Conservation (phyloP, 2,113 vertebrate genomes). For the Fregata magnificens region DNA sequence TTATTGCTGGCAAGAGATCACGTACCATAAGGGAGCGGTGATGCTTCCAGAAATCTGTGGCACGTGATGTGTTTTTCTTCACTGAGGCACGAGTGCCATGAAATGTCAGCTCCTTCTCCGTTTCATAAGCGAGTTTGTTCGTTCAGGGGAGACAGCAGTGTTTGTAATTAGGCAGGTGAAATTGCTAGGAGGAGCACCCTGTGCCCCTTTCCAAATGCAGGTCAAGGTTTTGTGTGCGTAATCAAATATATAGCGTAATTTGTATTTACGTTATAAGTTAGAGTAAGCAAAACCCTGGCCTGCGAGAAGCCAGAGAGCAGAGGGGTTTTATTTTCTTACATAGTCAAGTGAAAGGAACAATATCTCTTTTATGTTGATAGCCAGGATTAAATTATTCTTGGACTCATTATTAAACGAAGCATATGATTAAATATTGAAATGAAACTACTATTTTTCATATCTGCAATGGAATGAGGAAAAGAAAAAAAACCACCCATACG, state of each 20-base stretch:
- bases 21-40: conserved; percentile 22
- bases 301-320: neutral
- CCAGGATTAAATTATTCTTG: conserved; percentile 48
- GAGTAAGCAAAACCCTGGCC: neutral
- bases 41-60: conserved; percentile 44
- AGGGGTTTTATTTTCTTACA: neutral
- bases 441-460: conserved; percentile 54
- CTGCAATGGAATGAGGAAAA: conserved; percentile 11
- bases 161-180: conserved; percentile 6
- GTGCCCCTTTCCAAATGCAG: neutral
- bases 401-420: conserved; percentile 49
- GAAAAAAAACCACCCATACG: accelerated
- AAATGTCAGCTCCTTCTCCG: conserved; percentile 15
- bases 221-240: neutral
- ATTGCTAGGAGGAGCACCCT: neutral
- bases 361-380: conserved; percentile 36
- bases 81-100: conserved; percentile 15
- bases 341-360: neutral
- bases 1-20: conserved; percentile 50
- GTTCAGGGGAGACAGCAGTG: neutral
- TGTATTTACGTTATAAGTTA: neutral
- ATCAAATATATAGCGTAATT: neutral
- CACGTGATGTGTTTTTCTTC: conserved; percentile 43
- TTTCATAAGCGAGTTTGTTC: neutral
- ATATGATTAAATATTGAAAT: conserved; percentile 62